phyloP scores from a whole-genome alignment of 2,888 invertebrate genomes.

The Agriopis leucophaearia region DNA sequence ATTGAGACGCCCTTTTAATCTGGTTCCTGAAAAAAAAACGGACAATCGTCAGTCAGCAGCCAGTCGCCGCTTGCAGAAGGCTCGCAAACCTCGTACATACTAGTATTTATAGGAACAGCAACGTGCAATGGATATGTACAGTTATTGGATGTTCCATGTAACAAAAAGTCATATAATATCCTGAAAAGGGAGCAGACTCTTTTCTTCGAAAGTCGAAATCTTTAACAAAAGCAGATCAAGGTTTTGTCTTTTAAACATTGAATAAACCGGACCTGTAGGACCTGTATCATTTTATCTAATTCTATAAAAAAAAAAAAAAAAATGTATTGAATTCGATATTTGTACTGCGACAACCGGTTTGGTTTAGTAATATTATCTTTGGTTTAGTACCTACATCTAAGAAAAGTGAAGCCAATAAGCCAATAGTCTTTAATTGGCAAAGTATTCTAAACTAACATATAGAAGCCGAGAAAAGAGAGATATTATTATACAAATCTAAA shows the following conservation, averaged over 20 bases:
- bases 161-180: neutral
- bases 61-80: too few relatives aligned
- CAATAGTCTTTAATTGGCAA: neutral
- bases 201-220: neutral
- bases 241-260: too few relatives aligned
- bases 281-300: too few relatives aligned
- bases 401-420: neutral
- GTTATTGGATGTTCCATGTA: neutral
- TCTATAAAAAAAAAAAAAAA: too few relatives aligned
- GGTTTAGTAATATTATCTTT: neutral
- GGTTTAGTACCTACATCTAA: neutral
- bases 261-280: too few relatives aligned
- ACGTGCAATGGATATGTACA: neutral
- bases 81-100: too few relatives aligned
- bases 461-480: conserved; percentile 9
- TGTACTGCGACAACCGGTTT: neutral
- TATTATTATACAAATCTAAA: conserved; percentile 1
- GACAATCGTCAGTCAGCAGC: too few relatives aligned
- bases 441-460: conserved; percentile 7
- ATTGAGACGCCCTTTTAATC: too few relatives aligned
- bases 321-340: too few relatives aligned
- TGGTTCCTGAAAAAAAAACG: too few relatives aligned
- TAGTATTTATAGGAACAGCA: too few relatives aligned
- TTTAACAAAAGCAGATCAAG: neutral
- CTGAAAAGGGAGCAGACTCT: neutral